phyloP scores from a whole-genome alignment of 2,113 vertebrate genomes.

The Oncorhynchus kisutch region DNA sequence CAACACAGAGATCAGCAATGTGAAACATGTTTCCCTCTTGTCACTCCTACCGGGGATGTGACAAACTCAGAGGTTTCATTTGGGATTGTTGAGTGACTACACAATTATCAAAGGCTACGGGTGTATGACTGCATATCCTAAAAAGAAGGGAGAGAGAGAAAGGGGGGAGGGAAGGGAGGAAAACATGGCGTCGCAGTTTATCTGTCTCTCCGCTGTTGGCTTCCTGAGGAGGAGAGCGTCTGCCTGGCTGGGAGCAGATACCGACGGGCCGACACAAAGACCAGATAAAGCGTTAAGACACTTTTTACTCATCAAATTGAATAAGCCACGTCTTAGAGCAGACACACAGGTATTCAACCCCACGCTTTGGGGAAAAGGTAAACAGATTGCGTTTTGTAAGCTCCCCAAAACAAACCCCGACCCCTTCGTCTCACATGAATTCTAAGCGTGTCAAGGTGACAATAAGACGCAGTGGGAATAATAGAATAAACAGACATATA shows the following conservation, averaged over 20 bases:
- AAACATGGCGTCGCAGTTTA: conserved; percentile 61
- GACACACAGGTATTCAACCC: conserved; percentile 67
- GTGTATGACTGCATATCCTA: conserved; percentile 47
- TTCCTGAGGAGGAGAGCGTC: conserved; percentile 55
- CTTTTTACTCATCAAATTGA: conserved; percentile 74
- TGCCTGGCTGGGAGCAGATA: conserved; percentile 60
- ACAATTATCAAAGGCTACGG: conserved; percentile 59
- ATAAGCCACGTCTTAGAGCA: conserved; percentile 66
- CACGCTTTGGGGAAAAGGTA: conserved; percentile 57
- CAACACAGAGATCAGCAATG: conserved; percentile 43
- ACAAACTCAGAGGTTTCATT: conserved; percentile 34
- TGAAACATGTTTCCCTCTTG: conserved; percentile 35
- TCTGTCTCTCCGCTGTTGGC: conserved; percentile 48
- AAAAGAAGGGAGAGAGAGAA: conserved; percentile 39
- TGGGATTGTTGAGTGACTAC: conserved; percentile 63
- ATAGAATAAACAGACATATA: conserved; percentile 76
- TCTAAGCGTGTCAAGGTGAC: conserved; percentile 68
- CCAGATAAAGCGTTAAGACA: conserved; percentile 71
- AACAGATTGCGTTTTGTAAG: conserved; percentile 72
- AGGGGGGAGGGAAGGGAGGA: conserved; percentile 29
- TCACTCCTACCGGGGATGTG: conserved; percentile 40
- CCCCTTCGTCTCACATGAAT: conserved; percentile 63
- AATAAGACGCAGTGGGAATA: conserved; percentile 73
- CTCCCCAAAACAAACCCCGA: conserved; percentile 40
- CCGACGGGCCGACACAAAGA: conserved; percentile 56